Percentiles rank a stretch among this genome's conserved stretches.
These are phyloP conservation scores for Agrochola macilenta DNA, from an alignment of 2,888 invertebrate species.

Conservation along the genomic window DNA sequence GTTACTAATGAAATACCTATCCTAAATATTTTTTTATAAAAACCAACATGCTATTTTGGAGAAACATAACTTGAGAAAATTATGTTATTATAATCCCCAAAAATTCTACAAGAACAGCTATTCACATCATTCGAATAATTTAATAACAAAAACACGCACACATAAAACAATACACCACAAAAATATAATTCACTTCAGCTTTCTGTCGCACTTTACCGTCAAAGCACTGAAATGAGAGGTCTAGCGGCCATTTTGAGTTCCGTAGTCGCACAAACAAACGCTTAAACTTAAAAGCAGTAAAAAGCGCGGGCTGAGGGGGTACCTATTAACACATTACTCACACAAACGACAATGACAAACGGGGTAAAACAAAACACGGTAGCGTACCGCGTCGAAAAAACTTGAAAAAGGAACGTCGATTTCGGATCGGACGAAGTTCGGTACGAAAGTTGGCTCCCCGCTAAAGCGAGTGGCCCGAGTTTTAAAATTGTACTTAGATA, in stretches of 20 bases:
- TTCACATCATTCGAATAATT: not conserved
- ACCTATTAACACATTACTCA: conserved; percentile 80
- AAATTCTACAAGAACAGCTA: not conserved
- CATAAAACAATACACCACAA: conserved; percentile 6
- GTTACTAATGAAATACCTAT: not conserved
- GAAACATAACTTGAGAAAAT: not conserved
- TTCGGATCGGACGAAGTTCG: conserved; percentile 73
- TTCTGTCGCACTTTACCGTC: conserved; percentile 37
- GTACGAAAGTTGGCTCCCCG: conserved; percentile 72
- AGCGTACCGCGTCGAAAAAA: conserved; percentile 69
- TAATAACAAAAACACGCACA: not conserved
- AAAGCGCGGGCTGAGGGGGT: conserved; percentile 70
- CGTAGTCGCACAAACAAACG: conserved; percentile 73
- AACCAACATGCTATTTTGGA: no score
- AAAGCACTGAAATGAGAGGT: conserved; percentile 60
- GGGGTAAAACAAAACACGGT: conserved; percentile 74
- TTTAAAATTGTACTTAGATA: conserved; percentile 52
- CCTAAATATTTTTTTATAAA: not conserved
- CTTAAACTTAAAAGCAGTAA: conserved; percentile 75
- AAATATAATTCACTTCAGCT: conserved; percentile 40
- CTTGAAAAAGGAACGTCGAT: conserved; percentile 74
- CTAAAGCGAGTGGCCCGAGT: conserved; percentile 36
- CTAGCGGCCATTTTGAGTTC: conserved; percentile 73
- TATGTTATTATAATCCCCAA: not conserved
- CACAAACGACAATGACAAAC: conserved; percentile 77